phyloP scores from a whole-genome alignment of 1,140 invertebrate genomes.

The Nasonia vitripennis region DNA sequence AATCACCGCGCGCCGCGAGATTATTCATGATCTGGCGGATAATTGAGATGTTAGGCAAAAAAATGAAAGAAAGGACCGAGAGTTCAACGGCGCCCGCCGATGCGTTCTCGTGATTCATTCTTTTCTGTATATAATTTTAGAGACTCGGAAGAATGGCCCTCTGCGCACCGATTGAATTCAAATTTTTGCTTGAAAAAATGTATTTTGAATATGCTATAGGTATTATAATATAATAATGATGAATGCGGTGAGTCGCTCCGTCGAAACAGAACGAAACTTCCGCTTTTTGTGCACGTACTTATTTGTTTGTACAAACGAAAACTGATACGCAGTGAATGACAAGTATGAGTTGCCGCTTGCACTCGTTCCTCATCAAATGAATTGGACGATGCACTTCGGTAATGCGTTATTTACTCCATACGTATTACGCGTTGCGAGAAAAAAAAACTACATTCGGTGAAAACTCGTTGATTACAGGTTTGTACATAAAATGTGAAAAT shows the following conservation, averaged over 20 bases:
- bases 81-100: not conserved
- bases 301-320: not conserved
- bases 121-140: constrained; percentile 29
- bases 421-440: not conserved
- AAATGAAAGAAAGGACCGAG: constrained; percentile 25
- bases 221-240: not conserved
- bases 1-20: constrained; percentile 36
- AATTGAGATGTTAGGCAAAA: constrained; percentile 50
- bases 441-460: not conserved
- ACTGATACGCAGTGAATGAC: not conserved
- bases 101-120: constrained; percentile 17
- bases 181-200: not conserved
- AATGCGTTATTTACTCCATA: not conserved
- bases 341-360: too few relatives aligned
- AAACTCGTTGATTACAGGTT: not conserved
- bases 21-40: constrained; percentile 50
- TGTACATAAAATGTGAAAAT: constrained; percentile 5
- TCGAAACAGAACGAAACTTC: not conserved
- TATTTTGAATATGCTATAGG: not conserved
- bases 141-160: constrained; percentile 12
- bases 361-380: not conserved
- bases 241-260: not conserved
- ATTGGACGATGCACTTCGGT: not conserved
- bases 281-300: not conserved
- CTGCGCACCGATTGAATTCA: constrained; percentile 36